These are phyloP conservation scores for Sarcophaga subvicina DNA, from an alignment of 2,888 invertebrate genomes.

Conservation along the genomic window DNA sequence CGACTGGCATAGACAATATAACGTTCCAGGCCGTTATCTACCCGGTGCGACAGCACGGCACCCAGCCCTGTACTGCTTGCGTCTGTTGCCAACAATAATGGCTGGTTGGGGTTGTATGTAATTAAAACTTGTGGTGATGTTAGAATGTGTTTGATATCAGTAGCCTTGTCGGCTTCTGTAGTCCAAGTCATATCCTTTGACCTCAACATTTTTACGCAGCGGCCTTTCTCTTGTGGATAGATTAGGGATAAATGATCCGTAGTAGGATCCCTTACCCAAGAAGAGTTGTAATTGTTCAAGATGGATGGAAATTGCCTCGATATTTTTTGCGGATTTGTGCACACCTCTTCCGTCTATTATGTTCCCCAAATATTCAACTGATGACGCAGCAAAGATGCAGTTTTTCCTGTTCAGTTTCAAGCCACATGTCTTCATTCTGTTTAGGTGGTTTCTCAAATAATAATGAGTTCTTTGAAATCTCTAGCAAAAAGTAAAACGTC, in stretches of 20 bases:
- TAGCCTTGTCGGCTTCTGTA: not conserved
- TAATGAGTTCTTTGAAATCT: slow-evolving; percentile 11
- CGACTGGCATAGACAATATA: slow-evolving; percentile 53
- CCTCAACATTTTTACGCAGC: slow-evolving; percentile 3
- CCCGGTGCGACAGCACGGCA: slow-evolving; percentile 16
- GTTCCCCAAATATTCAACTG: slow-evolving; percentile 50
- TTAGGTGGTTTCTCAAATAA: not conserved
- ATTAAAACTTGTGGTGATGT: not conserved
- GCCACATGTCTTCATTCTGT: not conserved
- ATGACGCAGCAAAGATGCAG: slow-evolving; percentile 42
- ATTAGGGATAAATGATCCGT: slow-evolving; percentile 18
- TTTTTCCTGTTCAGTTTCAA: slow-evolving; percentile 18
- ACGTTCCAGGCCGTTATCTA: slow-evolving; percentile 37
- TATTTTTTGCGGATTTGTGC: too few relatives aligned
- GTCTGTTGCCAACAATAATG: slow-evolving; percentile 41
- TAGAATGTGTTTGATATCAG: not conserved
- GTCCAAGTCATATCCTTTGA: slow-evolving; percentile 17
- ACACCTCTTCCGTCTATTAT: not conserved
- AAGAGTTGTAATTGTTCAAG: slow-evolving; percentile 54
- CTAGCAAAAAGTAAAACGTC: slow-evolving; percentile 31
- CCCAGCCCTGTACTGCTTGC: too few relatives aligned
- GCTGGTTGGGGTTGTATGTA: slow-evolving; percentile 24
- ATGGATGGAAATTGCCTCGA: too few relatives aligned
- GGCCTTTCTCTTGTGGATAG: slow-evolving; percentile 9
- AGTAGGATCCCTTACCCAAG: slow-evolving; percentile 34